These are phyloP conservation scores for Orchesella cincta DNA, from an alignment of 1,140 invertebrate species.

Conservation along the genomic window DNA sequence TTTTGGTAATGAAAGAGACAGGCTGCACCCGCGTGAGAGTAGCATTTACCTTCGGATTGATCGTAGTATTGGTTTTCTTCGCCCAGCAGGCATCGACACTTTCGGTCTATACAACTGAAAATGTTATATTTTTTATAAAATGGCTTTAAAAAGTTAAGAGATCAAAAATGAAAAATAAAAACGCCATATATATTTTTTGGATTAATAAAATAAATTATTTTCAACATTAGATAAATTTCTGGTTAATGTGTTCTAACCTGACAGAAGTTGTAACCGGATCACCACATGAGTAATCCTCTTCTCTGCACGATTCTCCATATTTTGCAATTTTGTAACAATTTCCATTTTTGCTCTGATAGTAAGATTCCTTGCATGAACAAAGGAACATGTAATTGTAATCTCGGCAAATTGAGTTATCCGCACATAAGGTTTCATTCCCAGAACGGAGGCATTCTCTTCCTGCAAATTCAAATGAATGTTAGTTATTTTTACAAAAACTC, in stretches of 20 bases:
- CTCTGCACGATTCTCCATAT: constrained; percentile 35
- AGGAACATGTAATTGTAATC: constrained; percentile 39
- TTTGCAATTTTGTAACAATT: constrained; percentile 37
- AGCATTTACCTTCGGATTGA: neutral
- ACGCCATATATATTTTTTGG: too few relatives aligned
- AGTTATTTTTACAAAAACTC: too few relatives aligned
- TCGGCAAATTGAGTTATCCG: constrained; percentile 33
- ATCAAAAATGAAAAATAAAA: too few relatives aligned
- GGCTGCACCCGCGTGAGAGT: constrained; percentile 30
- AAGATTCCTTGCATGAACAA: constrained; percentile 30
- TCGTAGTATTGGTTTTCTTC: constrained; percentile 44
- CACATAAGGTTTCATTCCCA: constrained; percentile 39
- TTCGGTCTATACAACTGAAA: constrained; percentile 32
- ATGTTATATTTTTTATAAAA: neutral
- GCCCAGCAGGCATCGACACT: constrained; percentile 33
- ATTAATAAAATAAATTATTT: too few relatives aligned
- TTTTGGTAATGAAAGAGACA: constrained; percentile 29
- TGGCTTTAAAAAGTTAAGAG: neutral
- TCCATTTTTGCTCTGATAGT: constrained; percentile 35
- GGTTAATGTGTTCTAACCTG: constrained; percentile 13
- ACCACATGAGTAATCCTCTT: constrained; percentile 42
- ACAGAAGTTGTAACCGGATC: constrained; percentile 32
- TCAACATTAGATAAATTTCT: neutral
- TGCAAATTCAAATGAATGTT: neutral
- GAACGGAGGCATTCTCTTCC: constrained; percentile 16